These are phyloP conservation scores for Campopleginae sp. DNA, from an alignment of 2,888 invertebrate species.

Conservation along the genomic window DNA sequence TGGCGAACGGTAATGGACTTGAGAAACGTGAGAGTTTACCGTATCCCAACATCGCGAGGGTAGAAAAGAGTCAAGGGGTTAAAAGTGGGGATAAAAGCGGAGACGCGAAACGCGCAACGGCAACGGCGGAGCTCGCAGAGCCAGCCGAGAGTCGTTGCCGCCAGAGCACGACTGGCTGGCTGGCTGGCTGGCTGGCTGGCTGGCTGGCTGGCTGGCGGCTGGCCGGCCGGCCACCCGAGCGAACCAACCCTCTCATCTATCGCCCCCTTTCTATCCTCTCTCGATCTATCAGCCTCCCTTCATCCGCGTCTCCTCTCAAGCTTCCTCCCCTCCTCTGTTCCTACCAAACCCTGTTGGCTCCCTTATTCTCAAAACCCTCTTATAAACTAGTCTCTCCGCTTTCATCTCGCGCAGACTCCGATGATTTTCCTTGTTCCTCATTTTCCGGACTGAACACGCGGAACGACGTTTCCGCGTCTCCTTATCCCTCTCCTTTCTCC, in stretches of 20 bases:
- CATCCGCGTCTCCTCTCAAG: constrained; percentile 69
- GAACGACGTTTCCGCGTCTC: constrained; percentile 42
- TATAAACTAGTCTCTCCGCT: constrained; percentile 53
- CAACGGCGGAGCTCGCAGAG: constrained; percentile 40
- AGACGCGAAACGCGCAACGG: constrained; percentile 14
- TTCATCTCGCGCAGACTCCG: constrained; percentile 63
- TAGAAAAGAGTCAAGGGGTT: not conserved
- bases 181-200: constrained; percentile 80
- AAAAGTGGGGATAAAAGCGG: not conserved
- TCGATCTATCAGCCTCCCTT: constrained; percentile 58
- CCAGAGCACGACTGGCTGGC: constrained; percentile 82
- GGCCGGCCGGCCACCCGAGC: constrained; percentile 77
- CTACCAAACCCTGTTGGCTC: constrained; percentile 35
- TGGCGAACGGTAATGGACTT: not conserved
- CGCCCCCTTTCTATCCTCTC: constrained; percentile 54
- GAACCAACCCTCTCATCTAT: constrained; percentile 57
- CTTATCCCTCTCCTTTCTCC: constrained; percentile 21
- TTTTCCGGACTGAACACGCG: constrained; percentile 44
- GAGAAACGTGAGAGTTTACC: constrained; percentile 1
- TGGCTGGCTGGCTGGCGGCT: constrained; percentile 82
- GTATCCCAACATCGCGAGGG: constrained; percentile 22
- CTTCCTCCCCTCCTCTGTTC: constrained; percentile 65
- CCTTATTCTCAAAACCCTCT: constrained; percentile 58
- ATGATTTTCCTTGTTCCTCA: constrained; percentile 47
- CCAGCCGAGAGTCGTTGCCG: constrained; percentile 71